Conservation (phyloP, 2,888 invertebrate genomes). For the Drosophila demipolita region DNA sequence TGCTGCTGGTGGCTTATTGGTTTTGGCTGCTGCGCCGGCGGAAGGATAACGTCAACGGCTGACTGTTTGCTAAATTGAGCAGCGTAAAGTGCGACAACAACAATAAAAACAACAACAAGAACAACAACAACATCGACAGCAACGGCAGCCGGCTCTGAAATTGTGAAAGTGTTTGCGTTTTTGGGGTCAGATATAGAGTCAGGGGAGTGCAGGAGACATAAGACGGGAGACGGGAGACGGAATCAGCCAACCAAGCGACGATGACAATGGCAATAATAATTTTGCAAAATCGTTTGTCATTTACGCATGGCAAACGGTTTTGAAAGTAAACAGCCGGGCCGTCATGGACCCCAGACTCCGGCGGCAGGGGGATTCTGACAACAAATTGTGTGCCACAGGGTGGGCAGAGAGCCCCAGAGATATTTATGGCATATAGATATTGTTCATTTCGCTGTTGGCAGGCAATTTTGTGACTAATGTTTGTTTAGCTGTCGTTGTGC, state of each 20-base stretch:
- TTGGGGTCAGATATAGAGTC: constrained; percentile 34
- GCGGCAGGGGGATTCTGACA: neutral
- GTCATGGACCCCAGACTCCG: constrained; percentile 56
- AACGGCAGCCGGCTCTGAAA: constrained; percentile 26
- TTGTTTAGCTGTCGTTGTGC: constrained; percentile 78
- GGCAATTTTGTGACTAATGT: constrained; percentile 81
- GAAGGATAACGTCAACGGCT: constrained; percentile 81
- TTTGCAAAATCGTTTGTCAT: constrained; percentile 81
- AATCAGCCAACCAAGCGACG: constrained; percentile 56
- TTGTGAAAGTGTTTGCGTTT: constrained; percentile 53
- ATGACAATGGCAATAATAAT: constrained; percentile 81
- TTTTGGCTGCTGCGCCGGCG: constrained; percentile 69
- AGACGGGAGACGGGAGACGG: constrained; percentile 2
- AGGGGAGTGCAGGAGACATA: neutral
- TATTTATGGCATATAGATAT: constrained; percentile 76
- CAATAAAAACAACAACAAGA: constrained; percentile 36
- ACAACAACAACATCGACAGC: neutral
- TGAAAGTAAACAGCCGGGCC: constrained; percentile 79
- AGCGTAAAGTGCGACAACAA: constrained; percentile 76
- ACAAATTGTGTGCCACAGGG: constrained; percentile 8
- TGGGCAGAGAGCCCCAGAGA: constrained; percentile 53
- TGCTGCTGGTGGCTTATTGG: constrained; percentile 77
- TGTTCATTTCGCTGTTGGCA: constrained; percentile 75
- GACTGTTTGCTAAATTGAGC: constrained; percentile 82
- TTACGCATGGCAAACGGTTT: constrained; percentile 82